phyloP scores from a whole-genome alignment of 2,113 vertebrate species.

The Anser brachyrhynchus region DNA sequence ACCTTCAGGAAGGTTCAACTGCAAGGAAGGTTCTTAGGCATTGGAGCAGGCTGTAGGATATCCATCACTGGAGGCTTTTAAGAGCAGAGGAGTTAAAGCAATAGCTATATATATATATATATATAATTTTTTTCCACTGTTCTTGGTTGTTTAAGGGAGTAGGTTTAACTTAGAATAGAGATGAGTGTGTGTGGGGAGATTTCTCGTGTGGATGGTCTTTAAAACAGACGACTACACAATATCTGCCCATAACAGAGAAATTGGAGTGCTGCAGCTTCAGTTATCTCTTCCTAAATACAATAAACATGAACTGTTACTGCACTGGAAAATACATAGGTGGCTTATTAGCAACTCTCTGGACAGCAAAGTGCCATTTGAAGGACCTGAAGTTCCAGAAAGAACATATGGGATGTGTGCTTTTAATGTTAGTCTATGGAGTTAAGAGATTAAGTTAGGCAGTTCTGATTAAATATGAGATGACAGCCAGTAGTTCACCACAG shows the following conservation, averaged over 20 bases:
- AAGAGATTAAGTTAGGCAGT: background rate
- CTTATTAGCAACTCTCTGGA: background rate
- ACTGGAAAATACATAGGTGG: background rate
- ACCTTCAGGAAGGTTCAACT: background rate
- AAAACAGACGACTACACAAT: background rate
- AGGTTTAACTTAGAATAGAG: background rate
- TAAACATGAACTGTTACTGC: background rate
- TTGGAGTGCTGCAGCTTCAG: background rate
- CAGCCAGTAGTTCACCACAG: constrained; percentile 8
- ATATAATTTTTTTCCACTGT: fast-evolving
- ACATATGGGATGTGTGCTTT: background rate
- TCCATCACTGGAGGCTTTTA: background rate
- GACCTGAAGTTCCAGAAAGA: background rate
- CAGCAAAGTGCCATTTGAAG: background rate
- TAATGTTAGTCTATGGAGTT: background rate
- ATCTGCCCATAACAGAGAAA: background rate
- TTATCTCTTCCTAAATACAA: background rate
- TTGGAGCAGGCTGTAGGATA: background rate
- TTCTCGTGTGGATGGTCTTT: background rate
- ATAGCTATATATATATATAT: too few species aligned
- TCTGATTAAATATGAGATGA: constrained; percentile 28
- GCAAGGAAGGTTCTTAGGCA: background rate
- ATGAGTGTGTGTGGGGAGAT: background rate
- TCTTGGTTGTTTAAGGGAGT: background rate
- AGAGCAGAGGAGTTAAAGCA: background rate